A percentile compares a stretch with the other conserved stretches of the same genome.
phyloP scores from a whole-genome alignment of 2,113 vertebrate species.

The Macquaria australasica region DNA sequence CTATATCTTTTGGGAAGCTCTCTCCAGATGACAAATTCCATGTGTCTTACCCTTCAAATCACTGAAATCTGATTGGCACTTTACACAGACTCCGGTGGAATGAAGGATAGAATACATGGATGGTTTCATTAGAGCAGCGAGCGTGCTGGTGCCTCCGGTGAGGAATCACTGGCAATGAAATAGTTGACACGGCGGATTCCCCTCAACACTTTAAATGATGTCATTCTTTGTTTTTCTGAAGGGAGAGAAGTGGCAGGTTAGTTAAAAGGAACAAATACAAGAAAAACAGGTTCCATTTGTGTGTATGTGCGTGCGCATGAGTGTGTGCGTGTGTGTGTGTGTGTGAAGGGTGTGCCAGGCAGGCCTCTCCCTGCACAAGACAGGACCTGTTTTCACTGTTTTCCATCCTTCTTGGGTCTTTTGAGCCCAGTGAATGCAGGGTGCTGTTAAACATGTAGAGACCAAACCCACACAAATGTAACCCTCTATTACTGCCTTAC shows the following conservation, averaged over 20 bases:
- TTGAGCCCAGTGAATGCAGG: constrained; percentile 48
- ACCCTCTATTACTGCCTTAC: neutral
- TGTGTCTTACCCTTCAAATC: constrained; percentile 96
- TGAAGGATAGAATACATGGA: constrained; percentile 97
- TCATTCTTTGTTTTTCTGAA: constrained; percentile 38
- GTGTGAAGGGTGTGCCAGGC: constrained; percentile 66
- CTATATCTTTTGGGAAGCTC: neutral
- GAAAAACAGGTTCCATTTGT: constrained; percentile 49
- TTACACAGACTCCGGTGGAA: constrained; percentile 99
- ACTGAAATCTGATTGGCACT: constrained; percentile 98
- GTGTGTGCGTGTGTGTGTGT: constrained; percentile 17
- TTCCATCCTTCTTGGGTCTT: constrained; percentile 56
- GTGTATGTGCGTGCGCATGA: constrained; percentile 6
- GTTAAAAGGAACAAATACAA: constrained; percentile 52
- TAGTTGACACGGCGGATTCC: neutral
- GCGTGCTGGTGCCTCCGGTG: constrained; percentile 15
- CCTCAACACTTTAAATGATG: constrained; percentile 1
- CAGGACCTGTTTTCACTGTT: constrained; percentile 67
- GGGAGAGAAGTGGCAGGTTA: constrained; percentile 43
- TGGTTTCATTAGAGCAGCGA: constrained; percentile 52
- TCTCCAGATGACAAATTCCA: constrained; percentile 85
- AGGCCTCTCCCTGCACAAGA: constrained; percentile 79
- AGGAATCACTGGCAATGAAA: constrained; percentile 21
- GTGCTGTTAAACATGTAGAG: constrained; percentile 38
- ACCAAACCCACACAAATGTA: constrained; percentile 40